Conservation (phyloP, 2,888 invertebrate species). For the Amiota minor region DNA sequence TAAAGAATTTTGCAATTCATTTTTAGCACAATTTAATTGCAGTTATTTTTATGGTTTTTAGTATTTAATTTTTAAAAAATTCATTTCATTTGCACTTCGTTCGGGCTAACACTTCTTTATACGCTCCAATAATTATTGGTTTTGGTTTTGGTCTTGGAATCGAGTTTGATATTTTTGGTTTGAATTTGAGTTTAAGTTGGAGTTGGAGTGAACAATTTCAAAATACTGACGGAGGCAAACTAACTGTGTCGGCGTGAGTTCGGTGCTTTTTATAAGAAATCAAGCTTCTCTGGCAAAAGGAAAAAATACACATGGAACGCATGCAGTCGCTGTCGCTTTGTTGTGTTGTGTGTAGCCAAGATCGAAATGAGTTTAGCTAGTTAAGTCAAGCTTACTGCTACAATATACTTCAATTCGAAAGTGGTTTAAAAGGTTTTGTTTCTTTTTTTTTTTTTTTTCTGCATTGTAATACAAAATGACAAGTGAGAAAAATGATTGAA, state of each 20-base stretch:
- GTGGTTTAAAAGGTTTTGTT: too few species aligned
- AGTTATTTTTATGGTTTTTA: neutral
- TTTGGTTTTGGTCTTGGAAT: neutral
- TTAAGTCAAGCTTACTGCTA: too few species aligned
- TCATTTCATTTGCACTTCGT: neutral
- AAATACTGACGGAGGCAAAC: conserved; percentile 61
- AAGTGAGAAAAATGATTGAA: too few species aligned
- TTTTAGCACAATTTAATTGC: too few species aligned
- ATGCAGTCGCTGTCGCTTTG: conserved; percentile 19
- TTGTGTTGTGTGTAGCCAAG: conserved; percentile 28
- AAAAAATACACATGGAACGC: conserved; percentile 37
- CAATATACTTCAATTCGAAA: too few species aligned
- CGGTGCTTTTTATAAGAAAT: conserved; percentile 71
- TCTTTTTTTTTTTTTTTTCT: too few species aligned
- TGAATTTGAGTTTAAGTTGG: too few species aligned
- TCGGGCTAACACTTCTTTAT: too few species aligned
- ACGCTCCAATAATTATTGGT: conserved; percentile 17
- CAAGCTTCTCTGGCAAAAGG: conserved; percentile 38
- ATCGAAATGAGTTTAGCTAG: conserved; percentile 33
- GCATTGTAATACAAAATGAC: too few species aligned
- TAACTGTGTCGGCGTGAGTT: conserved; percentile 64
- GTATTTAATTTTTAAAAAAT: neutral
- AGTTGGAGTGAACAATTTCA: conserved; percentile 30
- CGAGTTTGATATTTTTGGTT: too few species aligned
- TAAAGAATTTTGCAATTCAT: too few species aligned